A percentile compares a stretch with the other conserved stretches of the same genome.
These are phyloP conservation scores for Diplodus sargus DNA, from an alignment of 2,797 vertebrate genomes.

Conservation along the genomic window DNA sequence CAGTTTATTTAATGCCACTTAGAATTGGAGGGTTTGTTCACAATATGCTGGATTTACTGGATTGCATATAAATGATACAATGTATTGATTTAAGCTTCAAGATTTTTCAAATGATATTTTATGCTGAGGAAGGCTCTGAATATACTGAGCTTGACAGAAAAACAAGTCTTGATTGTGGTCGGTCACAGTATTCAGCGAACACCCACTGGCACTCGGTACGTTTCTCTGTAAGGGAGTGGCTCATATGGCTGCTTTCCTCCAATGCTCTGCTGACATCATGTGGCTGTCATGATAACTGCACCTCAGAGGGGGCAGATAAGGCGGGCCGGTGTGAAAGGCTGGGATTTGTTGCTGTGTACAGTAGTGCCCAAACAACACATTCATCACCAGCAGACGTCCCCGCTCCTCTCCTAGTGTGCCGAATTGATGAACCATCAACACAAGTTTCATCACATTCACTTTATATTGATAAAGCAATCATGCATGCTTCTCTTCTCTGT, in stretches of 20 bases:
- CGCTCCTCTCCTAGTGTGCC: constrained; percentile 57
- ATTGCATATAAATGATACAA: background rate
- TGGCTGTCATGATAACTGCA: constrained; percentile 44
- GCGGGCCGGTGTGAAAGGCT: constrained; percentile 9
- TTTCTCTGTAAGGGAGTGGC: constrained; percentile 45
- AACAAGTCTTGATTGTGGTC: constrained; percentile 1
- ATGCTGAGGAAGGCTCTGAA: background rate
- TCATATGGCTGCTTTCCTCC: background rate
- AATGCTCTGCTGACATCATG: constrained; percentile 70
- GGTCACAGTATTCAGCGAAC: background rate
- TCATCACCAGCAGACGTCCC: constrained; percentile 70
- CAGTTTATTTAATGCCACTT: background rate
- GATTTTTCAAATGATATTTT: no score
- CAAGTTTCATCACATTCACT: constrained; percentile 76
- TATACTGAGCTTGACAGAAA: background rate
- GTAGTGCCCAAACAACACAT: constrained; percentile 67
- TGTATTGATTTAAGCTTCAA: no score
- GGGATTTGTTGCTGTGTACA: constrained; percentile 53
- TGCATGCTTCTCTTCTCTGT: constrained; percentile 71
- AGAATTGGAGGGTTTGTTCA: background rate
- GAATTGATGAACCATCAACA: constrained; percentile 78
- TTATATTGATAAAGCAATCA: constrained; percentile 83
- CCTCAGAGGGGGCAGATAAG: background rate
- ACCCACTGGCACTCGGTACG: constrained; percentile 11
- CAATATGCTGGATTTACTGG: background rate